These are phyloP conservation scores for Squalus acanthias DNA, from an alignment of 2,797 vertebrate species.

Conservation along the genomic window DNA sequence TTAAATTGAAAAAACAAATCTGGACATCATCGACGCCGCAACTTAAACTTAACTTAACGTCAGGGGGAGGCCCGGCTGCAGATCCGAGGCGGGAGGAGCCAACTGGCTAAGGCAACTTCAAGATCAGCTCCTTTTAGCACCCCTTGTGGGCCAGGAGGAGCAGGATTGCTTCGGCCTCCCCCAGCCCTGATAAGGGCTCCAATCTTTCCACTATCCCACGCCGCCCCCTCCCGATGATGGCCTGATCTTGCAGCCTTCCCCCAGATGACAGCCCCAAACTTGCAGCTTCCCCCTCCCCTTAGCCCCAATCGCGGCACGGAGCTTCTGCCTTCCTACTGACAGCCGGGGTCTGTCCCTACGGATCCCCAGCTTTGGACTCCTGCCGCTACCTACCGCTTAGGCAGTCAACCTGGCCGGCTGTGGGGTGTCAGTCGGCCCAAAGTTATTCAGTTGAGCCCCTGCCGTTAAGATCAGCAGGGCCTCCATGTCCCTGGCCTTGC, in stretches of 20 bases:
- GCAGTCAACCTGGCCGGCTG: neutral
- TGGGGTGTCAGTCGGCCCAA: neutral
- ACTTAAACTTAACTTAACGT: neutral
- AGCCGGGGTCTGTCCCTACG: too few species aligned
- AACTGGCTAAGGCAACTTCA: neutral
- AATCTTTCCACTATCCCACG: neutral
- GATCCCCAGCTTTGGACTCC: too few species aligned
- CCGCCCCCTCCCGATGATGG: too few species aligned
- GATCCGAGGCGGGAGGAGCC: neutral
- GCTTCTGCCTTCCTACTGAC: too few species aligned
- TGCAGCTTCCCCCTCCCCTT: too few species aligned
- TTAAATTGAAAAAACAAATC: neutral
- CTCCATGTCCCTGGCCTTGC: too few species aligned
- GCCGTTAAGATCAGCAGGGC: neutral
- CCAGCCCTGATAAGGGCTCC: neutral
- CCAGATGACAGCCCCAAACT: too few species aligned
- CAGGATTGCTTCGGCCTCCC: neutral
- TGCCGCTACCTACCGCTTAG: too few species aligned
- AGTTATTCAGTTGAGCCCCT: neutral
- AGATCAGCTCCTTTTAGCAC: neutral
- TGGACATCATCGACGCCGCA: neutral
- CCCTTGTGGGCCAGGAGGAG: neutral
- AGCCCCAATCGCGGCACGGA: too few species aligned
- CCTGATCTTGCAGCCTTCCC: too few species aligned
- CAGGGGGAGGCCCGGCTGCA: neutral